Evolutionary conservation across 2,888 invertebrate species (phyloP), one percentile per base, ranked within the genome.

Genomic region (Calliopum simillimum): DNA sequence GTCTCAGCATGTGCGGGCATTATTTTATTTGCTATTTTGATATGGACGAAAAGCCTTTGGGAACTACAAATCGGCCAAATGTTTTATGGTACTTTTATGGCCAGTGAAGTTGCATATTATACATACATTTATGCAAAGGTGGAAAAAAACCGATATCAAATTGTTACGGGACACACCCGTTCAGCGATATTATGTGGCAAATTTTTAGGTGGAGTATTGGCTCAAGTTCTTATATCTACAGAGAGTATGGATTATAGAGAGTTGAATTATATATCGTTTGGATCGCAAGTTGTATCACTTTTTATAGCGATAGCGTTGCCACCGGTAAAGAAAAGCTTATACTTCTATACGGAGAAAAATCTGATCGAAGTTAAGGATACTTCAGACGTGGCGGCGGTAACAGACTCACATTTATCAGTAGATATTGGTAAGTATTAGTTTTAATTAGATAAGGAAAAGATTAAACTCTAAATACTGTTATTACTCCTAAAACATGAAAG

Each of bases 61-160:
- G 90, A 90, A 82, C 88, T 97, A 81, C 93, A 85, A 86, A 77
- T 89, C 71, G 88, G 89, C 3, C 92, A 97, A 87, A 88, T 94
- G 67, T 89, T 92, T 78, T 96, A 92, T 83, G 97, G 97, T 11
- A 88, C 94, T 8, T 95, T 94, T 81, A 91, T 93, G 85, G 95
- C 97, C 0, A 91, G 95, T 2, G 97, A 97, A 86, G 93, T 98
- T 3, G 97, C 97, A 0, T 98, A 97, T 84, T 94, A 92, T 80
- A 96, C 97, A 0, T 98, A 98, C 80, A 95, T 97, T 76, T 98
- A 97, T 86, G 94, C 97, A 41, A 94, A 96, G 88, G 96, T 90
- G 65, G 91, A 93, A 71, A 88, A 90, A 64, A 87, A 90, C 21
- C 91, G 91, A 79, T 97, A 94, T 85, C 93, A 94, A 77, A 88